Conservation (phyloP, 2,113 vertebrate species). For the Eira barbara region DNA sequence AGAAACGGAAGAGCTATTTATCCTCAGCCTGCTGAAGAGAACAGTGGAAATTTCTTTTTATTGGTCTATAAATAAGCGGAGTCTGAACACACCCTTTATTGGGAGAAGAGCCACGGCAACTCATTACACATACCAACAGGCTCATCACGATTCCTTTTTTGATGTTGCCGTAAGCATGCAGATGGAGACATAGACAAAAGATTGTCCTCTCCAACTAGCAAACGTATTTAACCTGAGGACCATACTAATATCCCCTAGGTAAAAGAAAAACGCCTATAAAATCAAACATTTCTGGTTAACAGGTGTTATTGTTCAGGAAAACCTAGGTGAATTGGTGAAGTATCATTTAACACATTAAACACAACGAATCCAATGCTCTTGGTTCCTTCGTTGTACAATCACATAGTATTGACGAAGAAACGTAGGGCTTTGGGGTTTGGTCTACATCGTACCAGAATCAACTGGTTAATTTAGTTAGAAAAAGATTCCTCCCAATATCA, state of each 20-base stretch:
- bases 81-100: slow-evolving; percentile 62
- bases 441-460: not conserved
- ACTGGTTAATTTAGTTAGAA: not conserved
- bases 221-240: not conserved
- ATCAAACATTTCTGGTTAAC: slow-evolving; percentile 42
- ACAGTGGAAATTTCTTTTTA: slow-evolving; percentile 70
- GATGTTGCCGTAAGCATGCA: not conserved
- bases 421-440: not conserved
- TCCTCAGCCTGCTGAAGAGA: slow-evolving; percentile 72
- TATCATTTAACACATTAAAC: not conserved
- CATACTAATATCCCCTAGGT: not conserved
- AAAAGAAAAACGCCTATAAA: slow-evolving; percentile 48
- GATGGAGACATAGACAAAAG: slow-evolving; percentile 15
- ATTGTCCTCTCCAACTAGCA: not conserved
- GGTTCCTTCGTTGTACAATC: slow-evolving; percentile 4
- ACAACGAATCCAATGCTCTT: not conserved
- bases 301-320: slow-evolving; percentile 48
- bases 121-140: slow-evolving; percentile 40
- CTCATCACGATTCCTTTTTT: not conserved
- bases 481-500: not conserved
- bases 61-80: slow-evolving; percentile 67
- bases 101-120: slow-evolving; percentile 50
- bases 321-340: not conserved
- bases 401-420: not conserved
- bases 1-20: slow-evolving; percentile 74